phyloP scores from a whole-genome alignment of 2,113 vertebrate genomes.

The Phylloscopus whistleri region DNA sequence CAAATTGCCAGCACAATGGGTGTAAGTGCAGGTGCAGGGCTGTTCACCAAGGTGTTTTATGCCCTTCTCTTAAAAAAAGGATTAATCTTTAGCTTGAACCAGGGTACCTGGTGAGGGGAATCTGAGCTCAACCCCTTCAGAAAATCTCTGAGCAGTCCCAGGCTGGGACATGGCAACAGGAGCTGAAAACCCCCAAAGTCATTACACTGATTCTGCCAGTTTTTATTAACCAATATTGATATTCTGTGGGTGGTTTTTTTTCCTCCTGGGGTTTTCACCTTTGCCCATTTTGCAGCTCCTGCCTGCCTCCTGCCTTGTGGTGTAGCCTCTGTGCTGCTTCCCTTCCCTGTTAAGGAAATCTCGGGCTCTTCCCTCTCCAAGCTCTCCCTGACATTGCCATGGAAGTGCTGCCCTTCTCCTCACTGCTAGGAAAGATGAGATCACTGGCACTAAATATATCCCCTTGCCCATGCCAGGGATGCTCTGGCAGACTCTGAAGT shows the following conservation, averaged over 20 bases:
- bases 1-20: neutral
- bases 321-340: neutral
- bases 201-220: neutral
- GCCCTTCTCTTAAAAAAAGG: neutral
- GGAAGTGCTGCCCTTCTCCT: constrained; percentile 41
- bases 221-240: neutral
- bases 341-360: constrained; percentile 18
- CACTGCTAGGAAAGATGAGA: constrained; percentile 51
- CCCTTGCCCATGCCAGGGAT: constrained; percentile 41
- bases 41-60: neutral
- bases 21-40: neutral
- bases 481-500: constrained; percentile 23
- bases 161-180: neutral
- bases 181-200: neutral
- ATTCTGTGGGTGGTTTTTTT: neutral
- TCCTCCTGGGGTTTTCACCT: fast-evolving
- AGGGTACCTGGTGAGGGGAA: neutral
- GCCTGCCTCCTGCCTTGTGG: neutral
- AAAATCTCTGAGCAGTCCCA: neutral
- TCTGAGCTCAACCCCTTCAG: neutral
- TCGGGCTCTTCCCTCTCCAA: neutral
- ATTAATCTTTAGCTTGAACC: neutral
- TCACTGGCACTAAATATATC: constrained; percentile 62
- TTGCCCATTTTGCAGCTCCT: neutral
- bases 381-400: neutral